Base-by-base conservation (phyloP, 2,888 invertebrate genomes). In the Oligia strigilis region DNA sequence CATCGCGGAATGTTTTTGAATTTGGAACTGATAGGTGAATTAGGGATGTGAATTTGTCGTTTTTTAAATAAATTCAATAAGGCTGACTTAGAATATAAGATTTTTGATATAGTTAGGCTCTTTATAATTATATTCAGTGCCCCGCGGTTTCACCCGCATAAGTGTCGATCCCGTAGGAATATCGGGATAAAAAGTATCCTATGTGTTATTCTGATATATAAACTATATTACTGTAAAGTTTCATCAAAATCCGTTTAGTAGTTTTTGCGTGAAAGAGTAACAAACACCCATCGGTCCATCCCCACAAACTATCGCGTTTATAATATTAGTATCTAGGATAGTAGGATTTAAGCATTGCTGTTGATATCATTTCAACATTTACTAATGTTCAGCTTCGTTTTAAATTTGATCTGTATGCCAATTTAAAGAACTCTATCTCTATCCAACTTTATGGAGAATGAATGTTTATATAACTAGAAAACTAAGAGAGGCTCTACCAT, bases 1-100 rank as follows among this genome's bases (percentile, higher is more conserved):
- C 82, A 87, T 85, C 80, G 80, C 73, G 49, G 80, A 81, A 81
- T 82, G 72, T 83, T 79, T 77, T 77, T 76, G 75, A 79, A 86
- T 83, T 83, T 55, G 72, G 70, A 82, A 80, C 36, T 76, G 64
- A 46, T 77, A 60, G 67, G 55, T 76, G 70, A 49, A 43, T 17
- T 72, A 78, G 66, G 76, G 70, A 71, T 81, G 77, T 58, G 65
- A 69, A 36, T 62, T 65, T 6, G 4, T 49, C 14, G 11, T n/a
- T 78, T 55, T 75, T 23, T 2, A 29, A 0, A 40, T 52, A 0
- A 36, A 3, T 58, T 43, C 29, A 14, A 71, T 29, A 55, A 13
- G 4, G 8, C 52, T 23, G 23, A 36, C 17, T 71, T 55, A 2
- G 23, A 36, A 23, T 23, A n/a, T 58, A n/a, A n/a, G 58, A n/a